Base-by-base conservation (phyloP, 2,113 vertebrate species). In the Alexandromys fortis region DNA sequence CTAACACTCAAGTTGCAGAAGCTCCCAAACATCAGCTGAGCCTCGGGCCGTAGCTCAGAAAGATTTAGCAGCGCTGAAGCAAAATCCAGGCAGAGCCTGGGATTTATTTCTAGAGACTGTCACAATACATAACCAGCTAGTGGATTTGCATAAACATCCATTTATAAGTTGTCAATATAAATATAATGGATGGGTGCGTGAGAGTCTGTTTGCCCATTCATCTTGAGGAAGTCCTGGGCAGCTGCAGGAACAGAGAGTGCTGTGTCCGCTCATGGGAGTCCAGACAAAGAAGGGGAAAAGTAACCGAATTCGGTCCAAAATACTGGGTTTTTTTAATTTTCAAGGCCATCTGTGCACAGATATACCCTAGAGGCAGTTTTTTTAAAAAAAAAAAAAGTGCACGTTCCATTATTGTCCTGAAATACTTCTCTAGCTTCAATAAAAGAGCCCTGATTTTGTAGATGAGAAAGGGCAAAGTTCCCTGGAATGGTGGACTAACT, bases 301-400 rank as follows among this genome's bases (percentile, higher is more conserved):
- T 19, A 55, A 35, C 78, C 67, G 68, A 97, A 94, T 86, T 94
- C 68, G 35, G 17, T 94, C 88, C 95, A 95, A 95, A 96, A 86
- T 35, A 58, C 16, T 55, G 16, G 52, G n/a, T 13, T 47, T 94
- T 94, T 82, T 94, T 82, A n/a, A n/a, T 95, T 90, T 95, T 70
- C 92, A 83, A 90, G 95, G n/a, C 81, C 91, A 94, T 97, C 94
- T 97, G 97, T 94, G 89, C 61, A 89, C 83, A 96, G 90, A 91
- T 81, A 75, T 58, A 94, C 85, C 86, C 82, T 35, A 67, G 94
- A 97, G 92, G 72, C 91, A 95, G 86, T 55, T 55, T 55, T 55
- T 55, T 52, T 49, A 12, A 1, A 13, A 65, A 96, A 68, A 81
- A 30, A 65, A 96, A 68, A 81, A 30, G 72, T 65, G 38, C 52